Conservation (phyloP, 2,113 vertebrate species). For the Dolichallabes microphthalmus region DNA sequence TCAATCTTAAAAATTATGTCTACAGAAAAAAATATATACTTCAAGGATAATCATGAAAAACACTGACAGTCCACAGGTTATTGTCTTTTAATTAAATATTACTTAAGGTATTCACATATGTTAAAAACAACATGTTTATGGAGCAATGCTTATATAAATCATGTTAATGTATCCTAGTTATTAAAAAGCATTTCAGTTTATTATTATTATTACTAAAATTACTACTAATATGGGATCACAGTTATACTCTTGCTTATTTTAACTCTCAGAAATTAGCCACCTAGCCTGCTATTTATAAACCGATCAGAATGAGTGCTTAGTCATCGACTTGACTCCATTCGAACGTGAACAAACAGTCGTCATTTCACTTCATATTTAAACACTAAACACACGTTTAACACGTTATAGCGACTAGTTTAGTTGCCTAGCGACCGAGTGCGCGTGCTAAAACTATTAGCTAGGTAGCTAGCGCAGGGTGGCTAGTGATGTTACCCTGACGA, state of each 20-base stretch:
- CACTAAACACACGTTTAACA: neutral
- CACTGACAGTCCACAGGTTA: neutral
- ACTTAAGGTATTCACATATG: neutral
- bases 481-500: conserved; percentile 4
- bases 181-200: neutral
- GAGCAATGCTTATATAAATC: neutral
- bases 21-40: neutral
- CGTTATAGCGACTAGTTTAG: neutral
- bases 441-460: neutral
- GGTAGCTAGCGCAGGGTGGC: neutral
- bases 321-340: no score
- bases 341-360: neutral
- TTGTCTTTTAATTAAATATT: neutral
- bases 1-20: neutral
- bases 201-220: neutral
- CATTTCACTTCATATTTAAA: no score
- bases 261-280: neutral
- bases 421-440: neutral
- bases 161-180: neutral
- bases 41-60: neutral
- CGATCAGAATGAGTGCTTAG: neutral
- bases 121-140: neutral
- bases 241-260: neutral
- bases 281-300: neutral
- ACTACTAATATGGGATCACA: neutral